These are phyloP conservation scores for Oophaga sylvatica DNA, from an alignment of 2,797 vertebrate species.

Conservation along the genomic window DNA sequence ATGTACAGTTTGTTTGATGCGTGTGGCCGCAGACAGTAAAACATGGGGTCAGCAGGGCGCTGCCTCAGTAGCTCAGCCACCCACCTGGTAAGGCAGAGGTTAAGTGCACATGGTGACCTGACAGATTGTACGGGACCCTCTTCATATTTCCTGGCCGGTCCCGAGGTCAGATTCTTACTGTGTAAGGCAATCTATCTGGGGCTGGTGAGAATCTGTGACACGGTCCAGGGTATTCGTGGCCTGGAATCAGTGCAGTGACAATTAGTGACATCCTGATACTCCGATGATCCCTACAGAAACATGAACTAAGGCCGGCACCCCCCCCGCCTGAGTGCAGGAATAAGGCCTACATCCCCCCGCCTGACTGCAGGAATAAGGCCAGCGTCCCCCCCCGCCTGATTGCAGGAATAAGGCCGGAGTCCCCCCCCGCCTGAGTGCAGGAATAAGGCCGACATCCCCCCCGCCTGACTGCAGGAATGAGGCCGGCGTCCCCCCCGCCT, in stretches of 20 bases:
- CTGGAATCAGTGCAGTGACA: too few species aligned
- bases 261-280: neutral
- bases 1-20: neutral
- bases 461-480: too few species aligned
- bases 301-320: neutral
- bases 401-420: too few species aligned
- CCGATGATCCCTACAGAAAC: neutral
- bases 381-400: too few species aligned
- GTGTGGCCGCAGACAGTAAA: neutral
- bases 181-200: neutral
- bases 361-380: too few species aligned
- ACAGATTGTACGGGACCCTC: neutral
- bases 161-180: neutral
- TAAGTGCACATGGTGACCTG: constrained; percentile 28
- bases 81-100: constrained; percentile 20
- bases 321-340: neutral
- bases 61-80: neutral
- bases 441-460: too few species aligned
- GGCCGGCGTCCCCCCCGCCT: too few species aligned
- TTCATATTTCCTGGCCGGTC: constrained; percentile 1
- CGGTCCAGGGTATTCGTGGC: neutral
- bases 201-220: neutral
- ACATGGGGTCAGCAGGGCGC: neutral
- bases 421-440: too few species aligned
- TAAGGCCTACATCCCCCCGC: too few species aligned